Evolutionary conservation across 2,888 invertebrate genomes (phyloP).

Genomic region (Dryococelus australis): DNA sequence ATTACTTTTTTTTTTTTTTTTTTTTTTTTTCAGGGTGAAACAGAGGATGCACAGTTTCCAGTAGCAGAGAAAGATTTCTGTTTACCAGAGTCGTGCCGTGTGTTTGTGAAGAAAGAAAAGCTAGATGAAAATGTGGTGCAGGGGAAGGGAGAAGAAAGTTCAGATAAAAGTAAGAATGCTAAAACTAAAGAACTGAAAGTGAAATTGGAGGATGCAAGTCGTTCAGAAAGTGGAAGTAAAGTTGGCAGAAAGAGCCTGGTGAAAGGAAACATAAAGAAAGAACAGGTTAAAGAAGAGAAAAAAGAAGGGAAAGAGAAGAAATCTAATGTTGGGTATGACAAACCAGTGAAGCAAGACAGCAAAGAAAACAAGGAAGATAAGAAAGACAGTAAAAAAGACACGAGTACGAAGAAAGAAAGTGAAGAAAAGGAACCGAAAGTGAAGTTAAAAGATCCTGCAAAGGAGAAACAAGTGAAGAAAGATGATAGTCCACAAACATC

Average conservation of each 20-base stretch:
- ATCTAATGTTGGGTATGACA: slow-evolving; percentile 37
- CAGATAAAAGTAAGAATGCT: background rate
- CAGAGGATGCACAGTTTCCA: slow-evolving; percentile 70
- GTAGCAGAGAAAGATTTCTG: slow-evolving; percentile 65
- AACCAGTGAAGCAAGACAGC: slow-evolving; percentile 36
- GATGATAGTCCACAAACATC: slow-evolving; percentile 35
- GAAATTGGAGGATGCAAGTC: slow-evolving; percentile 12
- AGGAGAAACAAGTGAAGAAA: slow-evolving; percentile 39
- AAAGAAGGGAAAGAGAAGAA: slow-evolving; percentile 40
- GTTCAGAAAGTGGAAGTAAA: slow-evolving; percentile 32
- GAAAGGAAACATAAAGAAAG: slow-evolving; percentile 36
- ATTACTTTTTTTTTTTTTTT: slow-evolving; percentile 46
- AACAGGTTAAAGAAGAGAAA: slow-evolving; percentile 33
- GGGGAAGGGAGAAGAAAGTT: background rate
- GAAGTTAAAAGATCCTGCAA: slow-evolving; percentile 33
- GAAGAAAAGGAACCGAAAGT: slow-evolving; percentile 35
- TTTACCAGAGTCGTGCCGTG: slow-evolving; percentile 67
- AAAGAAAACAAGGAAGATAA: slow-evolving; percentile 38
- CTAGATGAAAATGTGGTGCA: slow-evolving; percentile 46
- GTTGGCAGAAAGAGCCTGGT: slow-evolving; percentile 23
- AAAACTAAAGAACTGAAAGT: slow-evolving; percentile 29
- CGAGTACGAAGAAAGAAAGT: slow-evolving; percentile 19
- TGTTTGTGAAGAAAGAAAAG: slow-evolving; percentile 63
- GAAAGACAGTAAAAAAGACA: slow-evolving; percentile 33
- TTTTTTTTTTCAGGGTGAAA: slow-evolving; percentile 63